phyloP scores from a whole-genome alignment of 2,888 invertebrate genomes.

The Spilarctia lutea region DNA sequence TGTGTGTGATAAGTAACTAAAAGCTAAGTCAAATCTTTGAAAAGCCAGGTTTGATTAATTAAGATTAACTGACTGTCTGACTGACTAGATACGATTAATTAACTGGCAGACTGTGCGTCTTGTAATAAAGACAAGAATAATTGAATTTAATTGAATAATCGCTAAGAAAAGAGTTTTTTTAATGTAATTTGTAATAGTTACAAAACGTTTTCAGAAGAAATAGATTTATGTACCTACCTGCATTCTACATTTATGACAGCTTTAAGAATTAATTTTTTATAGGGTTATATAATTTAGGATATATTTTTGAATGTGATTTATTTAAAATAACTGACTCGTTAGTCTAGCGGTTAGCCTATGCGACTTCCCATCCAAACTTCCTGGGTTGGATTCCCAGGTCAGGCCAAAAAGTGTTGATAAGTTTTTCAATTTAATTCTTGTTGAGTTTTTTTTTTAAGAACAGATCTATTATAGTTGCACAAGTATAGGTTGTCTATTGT shows the following conservation, averaged over 20 bases:
- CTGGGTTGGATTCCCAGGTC: too few relatives aligned
- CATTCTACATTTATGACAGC: neutral
- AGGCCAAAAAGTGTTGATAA: too few relatives aligned
- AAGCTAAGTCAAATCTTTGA: neutral
- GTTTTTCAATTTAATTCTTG: neutral
- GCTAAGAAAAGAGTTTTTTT: neutral
- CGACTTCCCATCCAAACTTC: too few relatives aligned
- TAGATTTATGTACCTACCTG: neutral
- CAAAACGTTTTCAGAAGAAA: neutral
- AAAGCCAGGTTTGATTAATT: neutral
- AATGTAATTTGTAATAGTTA: neutral
- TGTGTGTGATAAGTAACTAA: neutral
- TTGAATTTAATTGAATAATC: too few relatives aligned
- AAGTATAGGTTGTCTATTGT: neutral
- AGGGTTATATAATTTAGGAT: neutral
- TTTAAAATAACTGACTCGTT: neutral
- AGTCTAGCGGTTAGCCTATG: too few relatives aligned
- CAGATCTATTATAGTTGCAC: neutral
- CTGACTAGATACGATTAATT: neutral
- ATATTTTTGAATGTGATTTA: neutral
- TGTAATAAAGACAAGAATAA: neutral
- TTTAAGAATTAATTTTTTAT: neutral
- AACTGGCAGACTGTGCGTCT: neutral
- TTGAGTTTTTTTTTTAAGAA: neutral
- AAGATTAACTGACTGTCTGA: neutral